Evolutionary conservation across 1,140 invertebrate species (phyloP), one percentile per base, ranked within the genome.

Genomic region (Ylistrum balloti): DNA sequence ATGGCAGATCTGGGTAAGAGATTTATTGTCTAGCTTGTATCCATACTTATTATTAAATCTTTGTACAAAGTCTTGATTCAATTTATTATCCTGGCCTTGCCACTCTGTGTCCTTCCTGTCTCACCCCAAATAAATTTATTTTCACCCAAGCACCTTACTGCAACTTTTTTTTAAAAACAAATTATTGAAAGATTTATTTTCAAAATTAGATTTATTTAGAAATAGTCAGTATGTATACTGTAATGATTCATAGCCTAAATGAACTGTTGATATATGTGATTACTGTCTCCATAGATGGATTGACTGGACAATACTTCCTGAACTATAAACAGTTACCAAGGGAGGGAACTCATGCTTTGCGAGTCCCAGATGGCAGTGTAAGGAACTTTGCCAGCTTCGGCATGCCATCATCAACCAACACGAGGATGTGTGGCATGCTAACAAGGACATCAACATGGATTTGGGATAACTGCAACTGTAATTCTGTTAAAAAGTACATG

Each of bases 261-360:
- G n/a, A n/a, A n/a, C n/a, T n/a, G n/a, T n/a, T n/a, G n/a, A n/a
- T n/a, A n/a, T n/a, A n/a, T n/a, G n/a, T n/a, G n/a, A n/a, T n/a
- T n/a, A n/a, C n/a, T 48, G 22, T 74, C 28, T 74, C 22, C 17
- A 7, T 28, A 74, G 56, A 74, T n/a, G 56, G 56, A 74, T 74
- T 74, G 56, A 74, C 22, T 74, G 56, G 56, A 74, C 2, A 74
- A 28, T 74, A 74, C 56, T 74, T 74, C n/a, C 56, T 74, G n/a
- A 74, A 74, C n/a, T 74, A 74, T 28, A 1, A 74, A 74, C 56
- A 74, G n/a, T 28, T 74, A n/a, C 56, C 56, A 28, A 74, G 56
- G 56, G 11, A 74, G n/a, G 56, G 56, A 74, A 28, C 56, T n/a
- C 56, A 74, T 74, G 56, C 56, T 28, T 28, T 74, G 56, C 22